phyloP scores from a whole-genome alignment of 2,888 invertebrate genomes.

The Heliconius cydno region DNA sequence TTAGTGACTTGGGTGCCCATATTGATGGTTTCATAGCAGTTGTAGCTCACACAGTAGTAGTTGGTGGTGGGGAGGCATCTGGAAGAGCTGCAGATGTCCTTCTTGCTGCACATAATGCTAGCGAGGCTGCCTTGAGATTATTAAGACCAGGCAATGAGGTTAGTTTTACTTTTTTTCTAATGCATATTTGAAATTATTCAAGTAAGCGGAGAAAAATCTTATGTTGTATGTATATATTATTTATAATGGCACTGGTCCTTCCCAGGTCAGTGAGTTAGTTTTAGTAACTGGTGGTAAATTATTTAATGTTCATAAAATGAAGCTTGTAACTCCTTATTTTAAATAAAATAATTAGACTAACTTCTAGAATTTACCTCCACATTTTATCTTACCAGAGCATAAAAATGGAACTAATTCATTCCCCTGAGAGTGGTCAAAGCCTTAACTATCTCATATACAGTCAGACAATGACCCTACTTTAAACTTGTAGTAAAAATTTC shows the following conservation, averaged over 20 bases:
- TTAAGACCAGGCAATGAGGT: constrained; percentile 96
- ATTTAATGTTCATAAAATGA: too few relatives aligned
- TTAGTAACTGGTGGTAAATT: too few relatives aligned
- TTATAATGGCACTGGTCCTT: too few relatives aligned
- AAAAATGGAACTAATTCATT: not conserved
- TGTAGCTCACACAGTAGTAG: constrained; percentile 96
- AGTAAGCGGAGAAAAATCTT: too few relatives aligned
- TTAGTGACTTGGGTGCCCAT: constrained; percentile 97
- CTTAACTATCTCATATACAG: too few relatives aligned
- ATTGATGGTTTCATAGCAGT: constrained; percentile 99
- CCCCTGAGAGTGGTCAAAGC: not conserved
- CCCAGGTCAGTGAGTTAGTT: too few relatives aligned
- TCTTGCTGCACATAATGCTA: constrained; percentile 96
- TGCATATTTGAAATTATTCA: too few relatives aligned
- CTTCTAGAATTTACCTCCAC: not conserved
- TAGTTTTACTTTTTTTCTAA: not conserved
- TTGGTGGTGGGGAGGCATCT: constrained; percentile 90
- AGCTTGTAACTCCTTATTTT: too few relatives aligned
- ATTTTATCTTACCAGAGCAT: too few relatives aligned
- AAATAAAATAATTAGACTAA: too few relatives aligned
- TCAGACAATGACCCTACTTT: not conserved
- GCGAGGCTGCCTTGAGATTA: constrained; percentile 96
- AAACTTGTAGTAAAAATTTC: not conserved
- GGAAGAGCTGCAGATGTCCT: constrained; percentile 97
- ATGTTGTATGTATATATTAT: too few relatives aligned